Evolutionary conservation across 2,888 invertebrate species (phyloP).

Genomic region (Calephelis perditalis): DNA sequence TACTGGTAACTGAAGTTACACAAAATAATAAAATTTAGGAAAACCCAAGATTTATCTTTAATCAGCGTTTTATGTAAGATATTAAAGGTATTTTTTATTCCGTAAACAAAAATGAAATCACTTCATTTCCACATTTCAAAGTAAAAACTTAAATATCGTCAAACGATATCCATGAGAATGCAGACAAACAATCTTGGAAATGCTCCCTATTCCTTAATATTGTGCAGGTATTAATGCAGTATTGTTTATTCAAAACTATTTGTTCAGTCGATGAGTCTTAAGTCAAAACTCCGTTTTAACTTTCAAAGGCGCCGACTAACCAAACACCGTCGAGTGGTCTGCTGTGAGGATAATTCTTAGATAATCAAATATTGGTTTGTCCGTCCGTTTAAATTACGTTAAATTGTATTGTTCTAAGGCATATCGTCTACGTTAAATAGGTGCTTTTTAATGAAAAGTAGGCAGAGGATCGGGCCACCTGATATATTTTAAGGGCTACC

Average conservation of each 20-base stretch:
- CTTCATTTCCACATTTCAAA: slow-evolving; percentile 11
- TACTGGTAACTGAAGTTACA: no score
- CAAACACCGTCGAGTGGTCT: slow-evolving; percentile 63
- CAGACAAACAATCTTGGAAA: slow-evolving; percentile 51
- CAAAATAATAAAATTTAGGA: no score
- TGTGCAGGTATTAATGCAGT: slow-evolving; percentile 66
- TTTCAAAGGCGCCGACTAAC: slow-evolving; percentile 72
- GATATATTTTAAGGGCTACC: slow-evolving; percentile 1
- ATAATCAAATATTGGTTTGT: slow-evolving; percentile 57
- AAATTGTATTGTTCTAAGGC: slow-evolving; percentile 55
- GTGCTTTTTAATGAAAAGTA: slow-evolving; percentile 14
- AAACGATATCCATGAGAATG: slow-evolving; percentile 51
- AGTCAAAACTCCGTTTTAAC: slow-evolving; percentile 75
- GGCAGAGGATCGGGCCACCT: not conserved
- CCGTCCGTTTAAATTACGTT: slow-evolving; percentile 55
- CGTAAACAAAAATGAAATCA: not conserved
- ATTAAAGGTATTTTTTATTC: no score
- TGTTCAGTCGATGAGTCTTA: slow-evolving; percentile 67
- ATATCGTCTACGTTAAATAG: slow-evolving; percentile 31
- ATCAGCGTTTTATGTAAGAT: no score
- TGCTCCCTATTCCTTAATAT: slow-evolving; percentile 73
- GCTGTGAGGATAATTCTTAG: slow-evolving; percentile 59
- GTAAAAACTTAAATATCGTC: slow-evolving; percentile 20
- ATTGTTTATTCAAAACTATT: slow-evolving; percentile 61
- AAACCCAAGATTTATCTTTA: no score